Base-by-base conservation (phyloP, 2,113 vertebrate species). In the Tetrax tetrax region DNA sequence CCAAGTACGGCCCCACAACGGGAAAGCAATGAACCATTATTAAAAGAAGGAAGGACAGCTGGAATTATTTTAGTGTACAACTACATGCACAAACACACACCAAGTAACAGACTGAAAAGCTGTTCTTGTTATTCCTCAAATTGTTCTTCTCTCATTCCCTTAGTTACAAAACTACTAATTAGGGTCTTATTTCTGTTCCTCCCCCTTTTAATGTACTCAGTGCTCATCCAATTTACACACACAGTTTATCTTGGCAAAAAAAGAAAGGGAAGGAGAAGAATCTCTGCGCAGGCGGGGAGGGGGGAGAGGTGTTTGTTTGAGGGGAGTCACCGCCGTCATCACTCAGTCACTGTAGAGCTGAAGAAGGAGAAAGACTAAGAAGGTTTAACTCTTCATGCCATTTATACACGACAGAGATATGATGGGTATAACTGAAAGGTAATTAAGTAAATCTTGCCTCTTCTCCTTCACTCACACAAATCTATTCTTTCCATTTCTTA, bases 21-120 rank as follows among this genome's bases (percentile, higher is more conserved):
- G 83, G 91, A 96, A 96, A 89, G 96, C 93, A 96, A 93, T 69
- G 94, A 96, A 80, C 91, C 81, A 95, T 87, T 95, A 96, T 95
- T 95, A 96, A 95, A 97, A 95, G 95, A 96, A 95, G 80, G 92
- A 95, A 89, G 87, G 90, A 96, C 96, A 96, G 95, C 91, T 96
- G 92, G 96, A 96, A 96, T 89, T 95, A 93, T 95, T 96, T 95
- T 96, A 91, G 87, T 27, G 83, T 83, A 82, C 92, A 59, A 69
- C 94, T 89, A 59, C 89, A 96, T 53, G 87, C 94, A 94, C 94
- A 93, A 95, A 93, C 91, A 83, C 84, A 96, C 86, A 89, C 83
- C 74, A 76, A 77, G 74, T 17, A 92, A 85, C 74, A 89, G 74
- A 85, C 0, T 50, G 74, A 85, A 93, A 95, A 93, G 64, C 86